A percentile compares a stretch with the other conserved stretches of the same genome.
phyloP scores from a whole-genome alignment of 2,888 invertebrate species.

The Caenorhabditis doughertyi region DNA sequence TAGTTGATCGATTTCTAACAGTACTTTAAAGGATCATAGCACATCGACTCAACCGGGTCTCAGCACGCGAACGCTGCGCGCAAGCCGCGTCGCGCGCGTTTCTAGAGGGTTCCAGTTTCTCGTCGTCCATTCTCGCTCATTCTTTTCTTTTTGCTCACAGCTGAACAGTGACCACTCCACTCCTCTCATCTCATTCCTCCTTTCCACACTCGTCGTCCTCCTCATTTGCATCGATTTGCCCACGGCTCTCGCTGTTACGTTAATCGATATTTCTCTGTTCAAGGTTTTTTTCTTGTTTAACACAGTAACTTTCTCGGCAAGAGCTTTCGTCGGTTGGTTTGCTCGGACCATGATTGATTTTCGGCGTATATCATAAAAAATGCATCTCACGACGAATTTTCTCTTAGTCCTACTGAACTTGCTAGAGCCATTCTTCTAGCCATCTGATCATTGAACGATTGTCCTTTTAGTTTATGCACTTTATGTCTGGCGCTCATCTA shows the following conservation, averaged over 20 bases:
- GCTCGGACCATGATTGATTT: no score
- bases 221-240: no score
- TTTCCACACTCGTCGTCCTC: neutral
- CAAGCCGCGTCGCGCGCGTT: neutral
- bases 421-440: neutral
- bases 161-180: neutral
- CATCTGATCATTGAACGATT: neutral
- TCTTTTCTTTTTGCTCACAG: neutral
- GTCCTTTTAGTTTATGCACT: neutral
- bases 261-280: no score
- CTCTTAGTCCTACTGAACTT: neutral
- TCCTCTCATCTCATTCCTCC: neutral
- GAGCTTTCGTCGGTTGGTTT: no score
- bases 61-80: constrained; percentile 7
- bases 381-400: neutral
- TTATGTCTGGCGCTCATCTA: neutral
- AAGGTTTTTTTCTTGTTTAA: no score
- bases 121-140: neutral
- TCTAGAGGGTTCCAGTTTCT: neutral
- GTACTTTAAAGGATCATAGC: constrained; percentile 14
- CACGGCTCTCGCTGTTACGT: no score
- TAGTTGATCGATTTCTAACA: neutral
- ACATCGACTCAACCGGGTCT: neutral
- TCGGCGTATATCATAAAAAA: neutral
- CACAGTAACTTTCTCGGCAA: no score